Percentiles rank a stretch among this genome's conserved stretches.
These are phyloP conservation scores for Dreissena polymorpha DNA, from an alignment of 1,140 invertebrate species.

Conservation along the genomic window DNA sequence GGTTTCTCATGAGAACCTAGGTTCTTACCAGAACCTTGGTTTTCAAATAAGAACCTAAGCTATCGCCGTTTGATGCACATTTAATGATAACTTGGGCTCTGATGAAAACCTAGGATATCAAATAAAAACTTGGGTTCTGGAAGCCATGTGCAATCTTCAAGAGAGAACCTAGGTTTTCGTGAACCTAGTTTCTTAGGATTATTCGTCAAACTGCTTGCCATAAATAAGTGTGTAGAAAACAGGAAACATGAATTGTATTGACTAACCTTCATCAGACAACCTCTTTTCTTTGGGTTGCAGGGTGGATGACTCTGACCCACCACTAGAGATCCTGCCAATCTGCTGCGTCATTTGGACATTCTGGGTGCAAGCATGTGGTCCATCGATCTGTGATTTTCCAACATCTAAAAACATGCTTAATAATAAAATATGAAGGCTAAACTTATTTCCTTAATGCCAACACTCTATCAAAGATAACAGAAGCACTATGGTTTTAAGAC, in stretches of 20 bases:
- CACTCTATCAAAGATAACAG: conserved; percentile 12
- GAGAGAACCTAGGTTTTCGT: too few species aligned
- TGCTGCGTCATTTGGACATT: background rate
- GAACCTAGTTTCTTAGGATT: too few species aligned
- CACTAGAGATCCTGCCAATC: background rate
- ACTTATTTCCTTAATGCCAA: background rate
- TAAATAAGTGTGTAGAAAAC: conserved; percentile 2
- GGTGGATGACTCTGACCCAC: background rate
- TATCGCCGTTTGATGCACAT: too few species aligned
- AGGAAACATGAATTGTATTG: conserved; percentile 10
- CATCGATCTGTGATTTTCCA: background rate
- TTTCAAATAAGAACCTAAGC: too few species aligned
- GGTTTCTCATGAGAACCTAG: too few species aligned
- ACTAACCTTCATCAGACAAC: conserved; percentile 2
- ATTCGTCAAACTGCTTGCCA: too few species aligned
- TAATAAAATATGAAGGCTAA: conserved; percentile 15
- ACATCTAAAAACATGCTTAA: conserved; percentile 7
- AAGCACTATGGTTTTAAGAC: conserved; percentile 4
- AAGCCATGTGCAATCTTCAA: too few species aligned
- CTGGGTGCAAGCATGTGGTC: background rate
- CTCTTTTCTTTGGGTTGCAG: background rate
- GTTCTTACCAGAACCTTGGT: too few species aligned
- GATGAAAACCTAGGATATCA: too few species aligned
- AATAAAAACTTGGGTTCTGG: too few species aligned
- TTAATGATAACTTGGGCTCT: too few species aligned